A percentile compares a stretch with the other conserved stretches of the same genome.
Evolutionary conservation across 2,113 vertebrate species (phyloP).

Genomic region (Arvicanthis niloticus): DNA sequence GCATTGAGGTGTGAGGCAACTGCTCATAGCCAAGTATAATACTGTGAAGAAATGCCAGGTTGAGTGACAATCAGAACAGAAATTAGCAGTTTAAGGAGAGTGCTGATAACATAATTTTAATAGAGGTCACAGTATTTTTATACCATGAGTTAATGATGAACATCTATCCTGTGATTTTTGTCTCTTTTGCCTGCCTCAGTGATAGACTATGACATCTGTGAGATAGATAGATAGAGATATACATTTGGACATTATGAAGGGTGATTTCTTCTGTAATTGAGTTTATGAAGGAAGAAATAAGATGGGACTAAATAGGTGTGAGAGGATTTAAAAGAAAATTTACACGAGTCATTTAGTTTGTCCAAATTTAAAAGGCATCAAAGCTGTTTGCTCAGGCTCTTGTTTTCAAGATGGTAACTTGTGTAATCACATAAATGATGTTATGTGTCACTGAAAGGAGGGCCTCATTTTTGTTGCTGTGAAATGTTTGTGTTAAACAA

Average conservation of each 20-base stretch:
- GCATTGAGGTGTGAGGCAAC: background rate
- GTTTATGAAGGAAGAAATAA: conserved; percentile 58
- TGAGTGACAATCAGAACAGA: conserved; percentile 42
- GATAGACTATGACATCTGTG: background rate
- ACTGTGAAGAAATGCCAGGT: background rate
- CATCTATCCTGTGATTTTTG: background rate
- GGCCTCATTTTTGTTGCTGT: conserved; percentile 42
- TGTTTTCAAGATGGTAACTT: conserved; percentile 54
- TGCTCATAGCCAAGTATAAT: background rate
- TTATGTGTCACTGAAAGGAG: conserved; percentile 30
- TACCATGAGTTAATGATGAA: conserved; percentile 27
- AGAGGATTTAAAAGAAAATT: conserved; percentile 58
- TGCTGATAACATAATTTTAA: conserved; percentile 10
- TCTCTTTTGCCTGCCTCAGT: conserved; percentile 28
- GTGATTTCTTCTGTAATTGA: conserved; percentile 49
- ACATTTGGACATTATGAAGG: background rate
- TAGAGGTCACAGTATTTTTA: background rate
- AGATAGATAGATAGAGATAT: no score
- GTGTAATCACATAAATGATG: background rate
- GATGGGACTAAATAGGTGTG: conserved; percentile 48
- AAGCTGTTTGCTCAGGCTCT: conserved; percentile 57
- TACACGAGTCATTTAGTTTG: conserved; percentile 50
- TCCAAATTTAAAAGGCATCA: conserved; percentile 58
- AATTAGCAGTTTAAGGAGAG: conserved; percentile 5
- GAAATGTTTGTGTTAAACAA: conserved; percentile 39